Conservation (phyloP, 2,888 invertebrate species). For the Temnothorax ravouxi region DNA sequence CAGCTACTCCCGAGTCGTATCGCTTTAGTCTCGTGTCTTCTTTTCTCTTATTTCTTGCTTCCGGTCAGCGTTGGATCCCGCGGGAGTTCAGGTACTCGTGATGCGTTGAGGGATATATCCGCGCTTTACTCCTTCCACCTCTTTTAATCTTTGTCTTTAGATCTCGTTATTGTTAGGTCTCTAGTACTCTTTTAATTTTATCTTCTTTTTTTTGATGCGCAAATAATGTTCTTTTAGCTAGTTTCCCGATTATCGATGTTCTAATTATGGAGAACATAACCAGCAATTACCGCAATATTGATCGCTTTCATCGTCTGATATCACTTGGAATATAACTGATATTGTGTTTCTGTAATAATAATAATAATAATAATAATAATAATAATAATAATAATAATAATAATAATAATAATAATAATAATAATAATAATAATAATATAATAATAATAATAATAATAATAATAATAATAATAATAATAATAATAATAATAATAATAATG, state of each 20-base stretch:
- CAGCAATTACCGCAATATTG: constrained; percentile 1
- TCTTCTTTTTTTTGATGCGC: constrained; percentile 25
- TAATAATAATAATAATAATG: background rate
- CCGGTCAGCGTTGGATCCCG: constrained; percentile 69
- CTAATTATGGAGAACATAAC: background rate
- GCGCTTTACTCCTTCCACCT: constrained; percentile 34
- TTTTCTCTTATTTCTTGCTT: constrained; percentile 63
- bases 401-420: background rate
- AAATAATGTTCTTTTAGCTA: background rate
- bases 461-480: background rate
- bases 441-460: background rate
- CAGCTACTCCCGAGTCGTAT: constrained; percentile 58
- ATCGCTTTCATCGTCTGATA: background rate
- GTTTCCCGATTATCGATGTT: constrained; percentile 28
- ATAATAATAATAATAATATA: background rate
- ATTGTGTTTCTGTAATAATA: background rate
- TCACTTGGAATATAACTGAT: background rate
- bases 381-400: background rate
- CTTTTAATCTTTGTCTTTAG: constrained; percentile 32
- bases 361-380: too few species aligned
- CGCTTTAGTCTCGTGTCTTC: constrained; percentile 56
- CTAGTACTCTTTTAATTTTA: constrained; percentile 20
- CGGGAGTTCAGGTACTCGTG: constrained; percentile 63
- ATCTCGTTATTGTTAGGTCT: constrained; percentile 22
- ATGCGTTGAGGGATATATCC: constrained; percentile 57